Conservation (phyloP, 2,113 vertebrate species). For the Pipra filicauda region DNA sequence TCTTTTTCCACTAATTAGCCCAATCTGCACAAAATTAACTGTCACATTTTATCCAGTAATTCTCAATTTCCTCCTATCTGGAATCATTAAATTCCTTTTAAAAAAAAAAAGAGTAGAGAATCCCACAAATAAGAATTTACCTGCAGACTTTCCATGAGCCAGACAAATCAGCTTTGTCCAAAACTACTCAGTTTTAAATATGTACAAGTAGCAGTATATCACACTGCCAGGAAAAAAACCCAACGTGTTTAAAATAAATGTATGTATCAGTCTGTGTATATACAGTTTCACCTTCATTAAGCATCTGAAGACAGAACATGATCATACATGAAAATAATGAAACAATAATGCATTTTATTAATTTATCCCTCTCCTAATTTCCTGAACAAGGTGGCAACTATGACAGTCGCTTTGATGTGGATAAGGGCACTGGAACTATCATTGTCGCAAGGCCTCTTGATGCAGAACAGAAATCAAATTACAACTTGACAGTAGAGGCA, state of each 20-base stretch:
- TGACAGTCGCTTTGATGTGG: slow-evolving; percentile 96
- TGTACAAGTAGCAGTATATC: background rate
- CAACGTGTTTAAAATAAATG: background rate
- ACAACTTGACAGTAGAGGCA: slow-evolving; percentile 96
- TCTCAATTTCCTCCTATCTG: background rate
- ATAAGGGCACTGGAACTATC: slow-evolving; percentile 92
- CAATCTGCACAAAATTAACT: background rate
- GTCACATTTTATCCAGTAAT: background rate
- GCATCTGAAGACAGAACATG: slow-evolving; percentile 12
- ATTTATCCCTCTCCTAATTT: slow-evolving; percentile 58
- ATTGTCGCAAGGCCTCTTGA: slow-evolving; percentile 92
- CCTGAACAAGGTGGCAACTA: slow-evolving; percentile 91
- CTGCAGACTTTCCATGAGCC: background rate
- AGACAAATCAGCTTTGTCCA: background rate
- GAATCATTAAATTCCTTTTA: background rate
- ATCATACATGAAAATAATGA: background rate
- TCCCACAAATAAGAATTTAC: background rate
- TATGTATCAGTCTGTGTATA: background rate
- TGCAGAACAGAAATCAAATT: slow-evolving; percentile 93
- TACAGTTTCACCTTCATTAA: slow-evolving; percentile 22
- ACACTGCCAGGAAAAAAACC: background rate
- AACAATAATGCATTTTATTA: slow-evolving; percentile 22
- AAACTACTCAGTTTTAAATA: background rate
- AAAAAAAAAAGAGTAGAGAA: background rate
- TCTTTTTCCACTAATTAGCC: background rate